Base-by-base conservation (phyloP, 2,797 vertebrate genomes). In the Paedocypris micromegethes region DNA sequence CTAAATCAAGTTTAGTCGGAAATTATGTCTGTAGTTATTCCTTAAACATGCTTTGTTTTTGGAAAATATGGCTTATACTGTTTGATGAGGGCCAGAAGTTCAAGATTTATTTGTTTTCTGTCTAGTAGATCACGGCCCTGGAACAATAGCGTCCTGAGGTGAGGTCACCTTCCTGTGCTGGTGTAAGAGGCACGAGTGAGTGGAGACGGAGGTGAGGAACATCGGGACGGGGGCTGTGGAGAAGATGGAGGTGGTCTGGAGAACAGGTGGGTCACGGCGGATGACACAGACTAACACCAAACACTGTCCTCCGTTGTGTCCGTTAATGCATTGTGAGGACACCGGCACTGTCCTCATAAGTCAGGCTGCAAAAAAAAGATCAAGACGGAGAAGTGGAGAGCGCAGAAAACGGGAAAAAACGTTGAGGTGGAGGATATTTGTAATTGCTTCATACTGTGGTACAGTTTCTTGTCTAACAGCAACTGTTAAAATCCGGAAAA, bases 401-500 rank as follows among this genome's bases (percentile, higher is more conserved):
- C 46, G 50, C 43, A 55, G 48, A 47, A 51, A 47, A 65, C 56
- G 40, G 53, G 42, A 9, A 51, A 48, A 52, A 23, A 23, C 23
- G 23, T 23, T 23, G 55, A 52, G 8, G 66, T 49, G 57, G 50
- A 68, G 46, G 69, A 67, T 53, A 70, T 41, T 48, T 74, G 58
- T 66, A 61, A 72, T 55, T 60, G 55, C 55, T 72, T 72, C 62
- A 48, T 64, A 38, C 42, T 64, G 49, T 57, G 52, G 56, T 23
- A 83, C 72, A 64, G 72, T 75, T 74, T 76, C 71, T 58, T 64
- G 43, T 57, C 74, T 81, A 77, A 81, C 79, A 64, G 79, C 74
- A 78, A 79, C 77, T 75, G 64, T 72, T 75, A 37, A 81, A 23
- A 23, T 23, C 23, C 69, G 79, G 77, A 80, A 67, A 75, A 76